Conservation (phyloP, 2,797 vertebrate species). For the Mico argentatus region DNA sequence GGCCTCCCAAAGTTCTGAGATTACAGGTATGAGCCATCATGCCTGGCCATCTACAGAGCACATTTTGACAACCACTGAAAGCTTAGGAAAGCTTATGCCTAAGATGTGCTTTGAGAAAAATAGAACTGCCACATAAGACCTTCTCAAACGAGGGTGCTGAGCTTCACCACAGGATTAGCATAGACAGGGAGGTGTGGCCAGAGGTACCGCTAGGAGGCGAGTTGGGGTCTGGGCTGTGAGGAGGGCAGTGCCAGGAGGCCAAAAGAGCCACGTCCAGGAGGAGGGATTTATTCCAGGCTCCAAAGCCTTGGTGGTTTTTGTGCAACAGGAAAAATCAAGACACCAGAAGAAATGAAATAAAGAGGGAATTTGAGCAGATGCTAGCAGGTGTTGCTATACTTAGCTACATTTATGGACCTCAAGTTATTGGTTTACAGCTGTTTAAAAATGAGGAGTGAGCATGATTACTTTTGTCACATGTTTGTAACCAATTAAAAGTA, state of each 20-base stretch:
- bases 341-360: not conserved
- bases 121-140: not conserved
- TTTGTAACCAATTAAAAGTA: not conserved
- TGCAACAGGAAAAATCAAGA: not conserved
- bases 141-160: not conserved
- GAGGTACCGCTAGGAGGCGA: not conserved
- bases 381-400: not conserved
- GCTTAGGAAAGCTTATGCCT: not conserved
- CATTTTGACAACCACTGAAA: not conserved
- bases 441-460: not conserved
- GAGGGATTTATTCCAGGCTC: not conserved
- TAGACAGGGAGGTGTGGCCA: not conserved
- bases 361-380: not conserved
- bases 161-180: not conserved
- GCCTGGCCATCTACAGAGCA: not conserved
- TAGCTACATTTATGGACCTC: not conserved
- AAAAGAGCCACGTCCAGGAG: not conserved
- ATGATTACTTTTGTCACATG: not conserved
- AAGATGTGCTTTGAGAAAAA: not conserved
- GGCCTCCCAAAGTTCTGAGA: no score
- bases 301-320: not conserved
- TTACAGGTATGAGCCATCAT: no score
- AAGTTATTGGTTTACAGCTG: not conserved
- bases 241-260: not conserved
- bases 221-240: no score